Percentiles rank a stretch among this genome's conserved stretches.
These are phyloP conservation scores for Hapalemur alaotrensis DNA, from an alignment of 2,797 vertebrate species.

Conservation along the genomic window DNA sequence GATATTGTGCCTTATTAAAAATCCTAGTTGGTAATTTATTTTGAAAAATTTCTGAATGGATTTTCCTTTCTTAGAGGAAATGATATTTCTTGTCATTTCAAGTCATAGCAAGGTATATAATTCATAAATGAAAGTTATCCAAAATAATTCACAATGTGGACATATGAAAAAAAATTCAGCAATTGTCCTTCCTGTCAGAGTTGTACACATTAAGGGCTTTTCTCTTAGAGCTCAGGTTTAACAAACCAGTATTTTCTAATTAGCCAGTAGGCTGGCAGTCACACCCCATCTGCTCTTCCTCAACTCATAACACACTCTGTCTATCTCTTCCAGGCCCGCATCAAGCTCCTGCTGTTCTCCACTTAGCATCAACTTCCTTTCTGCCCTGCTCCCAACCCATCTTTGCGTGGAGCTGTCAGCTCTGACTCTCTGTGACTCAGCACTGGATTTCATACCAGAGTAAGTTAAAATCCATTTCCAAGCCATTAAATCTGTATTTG, in stretches of 20 bases:
- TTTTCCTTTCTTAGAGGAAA: conserved; percentile 25
- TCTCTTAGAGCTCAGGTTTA: conserved; percentile 22
- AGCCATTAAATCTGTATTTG: conserved; percentile 54
- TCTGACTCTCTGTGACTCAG: conserved; percentile 40
- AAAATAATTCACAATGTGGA: neutral
- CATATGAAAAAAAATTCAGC: neutral
- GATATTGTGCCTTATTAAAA: neutral
- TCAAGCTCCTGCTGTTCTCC: conserved; percentile 43
- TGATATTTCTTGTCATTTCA: conserved; percentile 10
- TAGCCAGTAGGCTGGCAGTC: conserved; percentile 3
- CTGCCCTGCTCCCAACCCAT: neutral
- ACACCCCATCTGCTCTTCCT: conserved; percentile 20
- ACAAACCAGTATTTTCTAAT: conserved; percentile 30
- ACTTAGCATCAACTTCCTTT: conserved; percentile 43
- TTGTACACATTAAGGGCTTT: neutral
- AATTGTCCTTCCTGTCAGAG: neutral
- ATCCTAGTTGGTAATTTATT: neutral
- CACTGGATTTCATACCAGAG: conserved; percentile 4
- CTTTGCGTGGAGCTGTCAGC: conserved; percentile 14
- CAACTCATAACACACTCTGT: neutral
- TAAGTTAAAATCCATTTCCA: conserved; percentile 46
- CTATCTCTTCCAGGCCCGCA: neutral
- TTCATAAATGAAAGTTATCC: conserved; percentile 30
- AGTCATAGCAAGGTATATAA: neutral
- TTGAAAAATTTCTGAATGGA: neutral